Conservation (phyloP, 2,797 vertebrate genomes). For the Sebastes matsubarae region DNA sequence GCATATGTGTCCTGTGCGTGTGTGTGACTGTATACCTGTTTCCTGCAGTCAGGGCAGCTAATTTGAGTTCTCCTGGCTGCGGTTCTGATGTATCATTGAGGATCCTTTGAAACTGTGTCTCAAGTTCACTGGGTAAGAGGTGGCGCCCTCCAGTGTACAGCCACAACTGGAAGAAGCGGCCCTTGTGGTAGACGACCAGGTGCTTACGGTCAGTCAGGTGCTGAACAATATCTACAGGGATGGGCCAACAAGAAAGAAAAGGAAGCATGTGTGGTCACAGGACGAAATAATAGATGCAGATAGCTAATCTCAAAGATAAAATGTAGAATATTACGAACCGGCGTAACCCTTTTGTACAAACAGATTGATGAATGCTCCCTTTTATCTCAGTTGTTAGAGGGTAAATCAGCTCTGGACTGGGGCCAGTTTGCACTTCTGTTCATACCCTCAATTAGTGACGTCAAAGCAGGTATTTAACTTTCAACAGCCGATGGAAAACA, state of each 20-base stretch:
- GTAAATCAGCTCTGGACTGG: not conserved
- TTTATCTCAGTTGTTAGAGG: not conserved
- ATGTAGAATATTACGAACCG: not conserved
- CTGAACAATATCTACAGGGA: constrained; percentile 82
- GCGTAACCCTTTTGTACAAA: not conserved
- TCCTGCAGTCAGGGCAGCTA: constrained; percentile 91
- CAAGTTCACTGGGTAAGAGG: constrained; percentile 89
- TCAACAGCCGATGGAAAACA: not conserved
- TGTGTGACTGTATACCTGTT: constrained; percentile 80
- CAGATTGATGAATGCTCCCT: not conserved
- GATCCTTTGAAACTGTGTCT: constrained; percentile 93
- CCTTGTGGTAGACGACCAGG: constrained; percentile 90
- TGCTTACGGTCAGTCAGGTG: constrained; percentile 92
- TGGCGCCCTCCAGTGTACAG: constrained; percentile 90
- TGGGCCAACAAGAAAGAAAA: not conserved
- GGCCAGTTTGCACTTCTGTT: not conserved
- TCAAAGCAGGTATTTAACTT: not conserved
- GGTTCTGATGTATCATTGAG: constrained; percentile 88
- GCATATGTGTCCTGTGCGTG: not conserved
- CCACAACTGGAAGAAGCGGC: constrained; percentile 92
- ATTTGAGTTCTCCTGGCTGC: constrained; percentile 87
- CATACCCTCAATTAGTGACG: not conserved
- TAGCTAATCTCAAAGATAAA: not conserved
- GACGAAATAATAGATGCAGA: not conserved
- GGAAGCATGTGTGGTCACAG: not conserved